Base-by-base conservation (phyloP, 2,797 vertebrate species). In the Phalloptychus januarius region DNA sequence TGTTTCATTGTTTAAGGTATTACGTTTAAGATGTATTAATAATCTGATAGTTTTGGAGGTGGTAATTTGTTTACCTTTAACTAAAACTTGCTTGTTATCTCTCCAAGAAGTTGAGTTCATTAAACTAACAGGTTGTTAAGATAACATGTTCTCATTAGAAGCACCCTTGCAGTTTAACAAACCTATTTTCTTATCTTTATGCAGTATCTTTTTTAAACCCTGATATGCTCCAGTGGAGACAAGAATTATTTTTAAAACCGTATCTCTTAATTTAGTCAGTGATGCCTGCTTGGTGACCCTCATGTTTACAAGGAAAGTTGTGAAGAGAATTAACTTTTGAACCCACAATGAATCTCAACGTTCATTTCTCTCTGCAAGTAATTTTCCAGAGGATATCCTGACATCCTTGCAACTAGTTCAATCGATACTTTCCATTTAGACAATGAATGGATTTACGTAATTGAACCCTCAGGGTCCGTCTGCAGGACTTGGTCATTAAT, bases 371-470 rank as follows among this genome's bases (percentile, higher is more conserved):
- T 85, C 80, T 38, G 23, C 40, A 72, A 83, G 80, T 76, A 84
- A 76, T 78, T 76, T 84, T 82, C 78, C 25, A 1, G 65, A 82
- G 79, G 82, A 90, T 82, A 83, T 86, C 81, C 70, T 84, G 67
- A 79, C 83, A 89, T 87, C 86, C 77, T 28, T 38, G 72, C 82
- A 82, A 92, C 86, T 86, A 87, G 61, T 84, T 61, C 77, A 82
- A 84, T 91, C 87, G 82, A 91, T 93, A 89, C 79, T 89, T 91
- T 90, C 85, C 88, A 92, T 91, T 93, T 89, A 86, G 85, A 87
- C 85, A 73, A 87, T 87, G 87, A 92, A 89, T 86, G 85, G 84
- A 91, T 88, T 88, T 86, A 80, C 72, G 61, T 85, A 92, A 88
- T 85, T 91, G 82, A 91, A 91, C 83, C 90, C 86, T 70, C 54